These are phyloP conservation scores for Crotalus helleri DNA, from an alignment of 2,113 vertebrate species.

Conservation along the genomic window DNA sequence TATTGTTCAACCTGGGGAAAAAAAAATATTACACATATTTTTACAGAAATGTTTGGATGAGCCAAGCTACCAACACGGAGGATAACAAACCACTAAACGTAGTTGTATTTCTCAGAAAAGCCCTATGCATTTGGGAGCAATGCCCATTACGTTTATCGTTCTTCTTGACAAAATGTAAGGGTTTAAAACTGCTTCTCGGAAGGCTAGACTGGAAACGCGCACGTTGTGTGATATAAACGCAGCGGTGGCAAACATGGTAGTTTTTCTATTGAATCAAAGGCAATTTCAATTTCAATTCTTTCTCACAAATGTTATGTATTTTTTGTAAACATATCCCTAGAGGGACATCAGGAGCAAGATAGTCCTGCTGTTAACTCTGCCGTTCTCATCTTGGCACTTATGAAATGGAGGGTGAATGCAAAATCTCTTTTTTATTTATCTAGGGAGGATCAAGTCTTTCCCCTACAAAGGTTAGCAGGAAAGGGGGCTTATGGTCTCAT, in stretches of 20 bases:
- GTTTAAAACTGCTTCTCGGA: neutral
- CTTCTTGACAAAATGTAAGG: neutral
- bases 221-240: neutral
- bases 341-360: neutral
- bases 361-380: neutral
- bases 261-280: neutral
- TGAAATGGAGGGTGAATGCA: neutral
- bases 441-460: neutral
- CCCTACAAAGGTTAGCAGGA: neutral
- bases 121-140: neutral
- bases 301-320: neutral
- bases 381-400: neutral
- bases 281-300: neutral
- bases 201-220: neutral
- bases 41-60: neutral
- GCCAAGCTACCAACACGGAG: neutral
- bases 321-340: neutral
- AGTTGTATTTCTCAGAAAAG: neutral
- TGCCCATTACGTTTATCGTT: neutral
- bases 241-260: neutral
- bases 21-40: neutral
- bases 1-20: conserved; percentile 86
- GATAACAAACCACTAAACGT: neutral
- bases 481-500: neutral
- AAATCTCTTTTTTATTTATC: neutral